Evolutionary conservation across 2,797 vertebrate species (phyloP).

Genomic region (Bryconaethiops microstoma): DNA sequence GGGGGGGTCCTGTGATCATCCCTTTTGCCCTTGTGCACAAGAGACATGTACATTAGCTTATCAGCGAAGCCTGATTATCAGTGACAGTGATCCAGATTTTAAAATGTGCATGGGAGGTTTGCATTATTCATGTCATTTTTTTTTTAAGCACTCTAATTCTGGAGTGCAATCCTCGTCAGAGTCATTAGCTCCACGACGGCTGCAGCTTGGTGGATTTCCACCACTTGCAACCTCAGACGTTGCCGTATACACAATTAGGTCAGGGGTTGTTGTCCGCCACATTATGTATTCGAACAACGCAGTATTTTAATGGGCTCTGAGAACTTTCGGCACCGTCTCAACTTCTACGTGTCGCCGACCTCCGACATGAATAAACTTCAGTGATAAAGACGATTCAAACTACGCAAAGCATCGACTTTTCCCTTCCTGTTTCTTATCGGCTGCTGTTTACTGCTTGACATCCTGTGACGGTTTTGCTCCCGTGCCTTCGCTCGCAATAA

Average conservation of each 20-base stretch:
- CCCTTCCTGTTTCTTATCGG: not conserved
- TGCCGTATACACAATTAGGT: not conserved
- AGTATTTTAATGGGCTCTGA: constrained; percentile 43
- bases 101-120: constrained; percentile 56
- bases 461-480: not conserved
- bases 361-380: constrained; percentile 33
- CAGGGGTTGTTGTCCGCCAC: constrained; percentile 23
- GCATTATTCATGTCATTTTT: constrained; percentile 76
- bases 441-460: not conserved
- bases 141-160: constrained; percentile 65
- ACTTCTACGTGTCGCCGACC: constrained; percentile 28
- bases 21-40: constrained; percentile 69
- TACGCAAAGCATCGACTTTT: constrained; percentile 20
- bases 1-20: constrained; percentile 59
- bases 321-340: constrained; percentile 26
- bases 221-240: constrained; percentile 6
- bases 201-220: constrained; percentile 11
- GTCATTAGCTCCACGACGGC: constrained; percentile 43
- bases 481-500: not conserved
- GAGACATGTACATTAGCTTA: constrained; percentile 71
- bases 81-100: constrained; percentile 65
- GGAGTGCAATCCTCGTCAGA: constrained; percentile 56
- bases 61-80: constrained; percentile 68
- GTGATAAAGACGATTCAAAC: not conserved
- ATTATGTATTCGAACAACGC: constrained; percentile 37